Conservation (phyloP, 2,113 vertebrate species). For the Cranoglanis bouderius region DNA sequence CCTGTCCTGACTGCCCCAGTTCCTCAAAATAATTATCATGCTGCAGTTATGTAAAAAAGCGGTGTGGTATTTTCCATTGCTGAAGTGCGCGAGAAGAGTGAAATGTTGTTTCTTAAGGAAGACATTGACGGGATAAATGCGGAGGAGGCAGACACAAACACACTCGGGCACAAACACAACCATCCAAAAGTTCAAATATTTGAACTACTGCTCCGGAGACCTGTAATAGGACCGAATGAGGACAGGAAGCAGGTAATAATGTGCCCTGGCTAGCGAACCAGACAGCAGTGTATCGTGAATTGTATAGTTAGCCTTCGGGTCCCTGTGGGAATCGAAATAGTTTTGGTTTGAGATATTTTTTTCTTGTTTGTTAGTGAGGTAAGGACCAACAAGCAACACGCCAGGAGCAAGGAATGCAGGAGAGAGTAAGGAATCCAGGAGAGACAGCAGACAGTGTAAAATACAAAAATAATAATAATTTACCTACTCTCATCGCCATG, state of each 20-base stretch:
- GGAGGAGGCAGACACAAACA: conserved; percentile 30
- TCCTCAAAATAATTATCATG: conserved; percentile 76
- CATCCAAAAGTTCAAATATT: conserved; percentile 42
- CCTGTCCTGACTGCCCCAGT: conserved; percentile 65
- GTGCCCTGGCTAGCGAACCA: background rate
- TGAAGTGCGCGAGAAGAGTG: conserved; percentile 59
- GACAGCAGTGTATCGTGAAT: background rate
- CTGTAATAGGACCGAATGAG: conserved; percentile 23
- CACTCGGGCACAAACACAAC: conserved; percentile 39
- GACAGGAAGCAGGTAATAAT: conserved; percentile 48
- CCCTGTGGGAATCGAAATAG: conserved; percentile 16
- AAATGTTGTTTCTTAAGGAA: conserved; percentile 72
- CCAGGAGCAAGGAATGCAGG: background rate
- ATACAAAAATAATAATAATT: background rate
- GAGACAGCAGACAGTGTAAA: background rate
- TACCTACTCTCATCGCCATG: background rate
- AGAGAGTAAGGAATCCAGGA: no score
- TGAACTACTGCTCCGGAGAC: conserved; percentile 34
- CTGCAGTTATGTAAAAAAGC: conserved; percentile 79
- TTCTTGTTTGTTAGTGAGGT: conserved; percentile 12
- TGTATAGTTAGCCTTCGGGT: conserved; percentile 16
- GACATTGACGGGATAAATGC: conserved; percentile 53
- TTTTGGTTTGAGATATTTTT: conserved; percentile 1
- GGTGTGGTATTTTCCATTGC: conserved; percentile 51
- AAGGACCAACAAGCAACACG: background rate